Evolutionary conservation across 2,888 invertebrate genomes (phyloP).

Genomic region (Caenorhabditis sulstoni): DNA sequence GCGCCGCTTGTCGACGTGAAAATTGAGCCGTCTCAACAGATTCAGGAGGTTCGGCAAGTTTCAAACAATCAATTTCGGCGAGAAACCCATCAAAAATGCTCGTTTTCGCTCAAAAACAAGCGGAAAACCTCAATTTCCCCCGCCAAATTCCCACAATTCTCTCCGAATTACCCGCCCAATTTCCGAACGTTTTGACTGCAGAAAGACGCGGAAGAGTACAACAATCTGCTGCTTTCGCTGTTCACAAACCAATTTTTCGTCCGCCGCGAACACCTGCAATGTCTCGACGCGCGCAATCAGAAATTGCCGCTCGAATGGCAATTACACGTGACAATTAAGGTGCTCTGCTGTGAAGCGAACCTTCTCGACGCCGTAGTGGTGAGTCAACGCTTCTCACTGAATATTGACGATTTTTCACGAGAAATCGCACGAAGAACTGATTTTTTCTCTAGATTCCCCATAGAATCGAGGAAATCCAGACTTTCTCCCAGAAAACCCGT

Average conservation of each 20-base stretch:
- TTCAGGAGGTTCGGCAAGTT: slow-evolving; percentile 49
- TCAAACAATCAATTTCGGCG: too few relatives aligned
- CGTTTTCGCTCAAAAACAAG: too few relatives aligned
- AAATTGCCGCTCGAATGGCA: slow-evolving; percentile 44
- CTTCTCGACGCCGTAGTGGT: slow-evolving; percentile 48
- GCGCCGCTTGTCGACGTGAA: slow-evolving; percentile 39
- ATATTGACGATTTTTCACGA: too few relatives aligned
- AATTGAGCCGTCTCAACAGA: slow-evolving; percentile 46
- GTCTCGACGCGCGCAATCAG: slow-evolving; percentile 11
- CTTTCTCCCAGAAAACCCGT: too few relatives aligned
- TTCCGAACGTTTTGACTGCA: too few relatives aligned
- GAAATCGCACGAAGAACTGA: too few relatives aligned
- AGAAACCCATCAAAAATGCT: too few relatives aligned
- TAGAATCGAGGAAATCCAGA: background rate
- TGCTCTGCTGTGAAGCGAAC: slow-evolving; percentile 39
- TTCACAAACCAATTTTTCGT: slow-evolving; percentile 34
- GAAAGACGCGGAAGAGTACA: slow-evolving; percentile 53
- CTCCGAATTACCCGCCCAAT: too few relatives aligned
- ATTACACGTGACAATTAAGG: slow-evolving; percentile 40
- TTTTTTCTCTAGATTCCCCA: too few relatives aligned
- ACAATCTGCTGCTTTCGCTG: slow-evolving; percentile 15
- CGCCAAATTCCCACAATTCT: too few relatives aligned
- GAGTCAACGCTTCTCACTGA: background rate
- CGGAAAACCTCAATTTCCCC: too few relatives aligned
- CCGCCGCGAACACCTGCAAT: slow-evolving; percentile 30